Base-by-base conservation (phyloP, 2,113 vertebrate genomes). In the Regulus satrapa region DNA sequence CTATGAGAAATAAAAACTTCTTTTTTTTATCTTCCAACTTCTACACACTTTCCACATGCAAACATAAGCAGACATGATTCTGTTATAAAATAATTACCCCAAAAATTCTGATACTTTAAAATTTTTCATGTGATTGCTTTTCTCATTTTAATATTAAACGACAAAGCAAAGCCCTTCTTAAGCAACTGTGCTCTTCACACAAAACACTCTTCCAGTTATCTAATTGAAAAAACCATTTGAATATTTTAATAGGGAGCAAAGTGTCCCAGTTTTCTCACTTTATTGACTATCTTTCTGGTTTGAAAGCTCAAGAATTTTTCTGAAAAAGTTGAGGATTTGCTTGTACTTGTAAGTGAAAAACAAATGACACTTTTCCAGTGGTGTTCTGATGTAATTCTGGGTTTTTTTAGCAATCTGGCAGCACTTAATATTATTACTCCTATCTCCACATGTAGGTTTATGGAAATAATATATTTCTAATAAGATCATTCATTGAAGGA, bases 381-480 rank as follows among this genome's bases (percentile, higher is more conserved):
- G 29, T 73, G 31, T 34, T 59, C 31, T 73, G 31, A 90, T 91
- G 34, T 34, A 85, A 68, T 8, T 61, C 52, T 79, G 76, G 76
- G 84, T 94, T 95, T 95, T 96, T 97, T 95, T 90, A 9, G 3
- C 75, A 86, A 77, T 95, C 83, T 91, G 76, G 51, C 95, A 93
- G 71, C 32, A 91, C 18, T 94, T 85, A 69, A 41, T 48, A 29
- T 74, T 82, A 85, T 58, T 79, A 40, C 49, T 92, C 34, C 31
- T 66, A 80, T 94, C 94, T 94, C 82, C 88, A 97, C 89, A 89
- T 40, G 71, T 48, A 95, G 29, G 68, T 89, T 97, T 96, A 95
- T 88, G 94, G 80, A 96, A 92, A 58, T 90, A 91, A 97, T 94
- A 81, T 94, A 95, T 86, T 93, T 94, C 82, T 76, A 93, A 93